phyloP scores from a whole-genome alignment of 2,888 invertebrate genomes.

The Drosophila falleni region DNA sequence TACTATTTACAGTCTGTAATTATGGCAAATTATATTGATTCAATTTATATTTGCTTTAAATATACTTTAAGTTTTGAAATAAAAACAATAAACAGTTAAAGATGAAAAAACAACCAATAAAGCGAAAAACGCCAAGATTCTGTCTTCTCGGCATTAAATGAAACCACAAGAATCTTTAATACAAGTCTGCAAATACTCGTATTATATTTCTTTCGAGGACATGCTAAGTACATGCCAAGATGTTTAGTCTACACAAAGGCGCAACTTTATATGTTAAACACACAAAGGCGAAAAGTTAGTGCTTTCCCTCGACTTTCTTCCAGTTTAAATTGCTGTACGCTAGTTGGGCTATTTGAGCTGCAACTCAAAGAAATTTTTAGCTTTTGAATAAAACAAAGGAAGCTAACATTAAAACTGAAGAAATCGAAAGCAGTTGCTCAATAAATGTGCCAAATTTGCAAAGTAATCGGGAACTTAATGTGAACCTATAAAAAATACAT shows the following conservation, averaged over 20 bases:
- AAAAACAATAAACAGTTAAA: not conserved
- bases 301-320: not conserved
- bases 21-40: not conserved
- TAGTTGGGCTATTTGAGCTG: slow-evolving; percentile 3
- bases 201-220: slow-evolving; percentile 1
- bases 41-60: not conserved
- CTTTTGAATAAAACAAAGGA: not conserved
- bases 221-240: slow-evolving; percentile 4
- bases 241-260: slow-evolving; percentile 38
- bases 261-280: slow-evolving; percentile 30
- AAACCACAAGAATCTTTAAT: slow-evolving; percentile 7
- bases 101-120: slow-evolving; percentile 4
- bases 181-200: not conserved
- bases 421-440: slow-evolving; percentile 33
- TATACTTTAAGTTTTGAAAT: not conserved
- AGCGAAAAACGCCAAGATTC: not conserved
- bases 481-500: slow-evolving; percentile 41
- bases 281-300: slow-evolving; percentile 24
- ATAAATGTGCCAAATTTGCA: slow-evolving; percentile 27
- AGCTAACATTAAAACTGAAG: slow-evolving; percentile 11
- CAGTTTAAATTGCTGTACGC: not conserved
- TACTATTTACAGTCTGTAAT: not conserved
- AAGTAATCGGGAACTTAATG: slow-evolving; percentile 22
- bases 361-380: slow-evolving; percentile 10
- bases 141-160: not conserved